A percentile compares a stretch with the other conserved stretches of the same genome.
Conservation (phyloP, 2,113 vertebrate genomes). For the Perognathus longimembris region DNA sequence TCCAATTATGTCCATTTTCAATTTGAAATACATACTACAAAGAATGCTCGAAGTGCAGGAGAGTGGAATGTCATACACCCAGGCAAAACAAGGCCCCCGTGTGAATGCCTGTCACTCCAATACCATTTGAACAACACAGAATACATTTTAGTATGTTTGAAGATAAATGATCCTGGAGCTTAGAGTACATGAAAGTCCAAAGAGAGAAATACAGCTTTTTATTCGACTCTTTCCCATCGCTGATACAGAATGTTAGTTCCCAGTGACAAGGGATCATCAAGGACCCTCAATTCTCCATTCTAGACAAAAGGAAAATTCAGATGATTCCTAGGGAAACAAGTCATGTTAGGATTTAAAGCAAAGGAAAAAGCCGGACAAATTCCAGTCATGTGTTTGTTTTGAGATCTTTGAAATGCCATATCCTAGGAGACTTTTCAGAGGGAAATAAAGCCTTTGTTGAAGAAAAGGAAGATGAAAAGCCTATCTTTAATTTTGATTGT, state of each 20-base stretch:
- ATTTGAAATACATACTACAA: not conserved
- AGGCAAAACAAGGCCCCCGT: not conserved
- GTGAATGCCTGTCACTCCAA: too few relatives aligned
- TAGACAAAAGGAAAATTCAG: not conserved
- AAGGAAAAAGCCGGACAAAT: not conserved
- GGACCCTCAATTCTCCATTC: not conserved
- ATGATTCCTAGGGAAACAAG: not conserved
- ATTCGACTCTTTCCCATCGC: not conserved
- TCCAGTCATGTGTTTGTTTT: not conserved
- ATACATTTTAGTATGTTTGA: not conserved
- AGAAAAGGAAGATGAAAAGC: too few relatives aligned
- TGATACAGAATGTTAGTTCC: not conserved
- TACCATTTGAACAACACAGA: too few relatives aligned
- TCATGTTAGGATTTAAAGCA: not conserved
- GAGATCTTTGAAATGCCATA: not conserved
- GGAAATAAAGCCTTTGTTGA: too few relatives aligned
- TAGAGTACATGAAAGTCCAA: not conserved
- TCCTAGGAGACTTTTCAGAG: not conserved
- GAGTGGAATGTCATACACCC: not conserved
- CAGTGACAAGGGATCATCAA: not conserved
- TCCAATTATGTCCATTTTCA: not conserved
- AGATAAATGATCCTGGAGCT: not conserved
- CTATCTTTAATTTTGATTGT: not conserved
- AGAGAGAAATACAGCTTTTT: not conserved
- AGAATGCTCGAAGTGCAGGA: fast-evolving